Base-by-base conservation (phyloP, 2,113 vertebrate genomes). In the Saguinus midas region DNA sequence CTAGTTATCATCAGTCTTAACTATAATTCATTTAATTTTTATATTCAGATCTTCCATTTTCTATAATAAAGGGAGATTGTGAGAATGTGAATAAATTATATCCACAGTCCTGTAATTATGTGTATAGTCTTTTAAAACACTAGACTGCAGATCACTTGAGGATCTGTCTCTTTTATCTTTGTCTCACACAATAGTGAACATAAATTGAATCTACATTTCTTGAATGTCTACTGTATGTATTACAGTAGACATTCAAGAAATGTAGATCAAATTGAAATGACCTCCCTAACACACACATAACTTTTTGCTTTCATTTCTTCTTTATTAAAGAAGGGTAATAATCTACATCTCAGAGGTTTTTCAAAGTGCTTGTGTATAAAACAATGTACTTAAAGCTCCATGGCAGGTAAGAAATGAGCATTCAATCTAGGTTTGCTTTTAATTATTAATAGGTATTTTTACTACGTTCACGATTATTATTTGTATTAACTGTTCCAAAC, bases 1-100 rank as follows among this genome's bases (percentile, higher is more conserved):
- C 93, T 84, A 90, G 48, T 21, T 14, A 32, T 48, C 61, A 84
- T 58, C 25, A 14, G 80, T 8, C n/a, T 73, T 87, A 86, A 80
- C 55, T 91, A 58, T 0, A 95, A 87, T 91, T 95, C 81, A 87
- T 76, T 95, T 92, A 43, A n/a, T 57, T 97, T 94, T 97, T 85
- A 93, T 94, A 87, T 73, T 81, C 81, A 83, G 70, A 43, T 55
- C 79, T 92, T 93, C 66, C 70, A 87, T 81, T 96, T 96, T 96
- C 84, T 45, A 35, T 87, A 90, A 88, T 94, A 97, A 97, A 68
- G 57, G 35, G 70, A 50, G 35, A 76, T 43, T 72, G 35, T 84
- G 81, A 97, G 70, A 85, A 57, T 73, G 70, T 37, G 70, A 80
- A 43, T 96, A 96, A 93, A 95, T 97, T 95, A 90, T 76, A 58